phyloP scores from a whole-genome alignment of 1,140 invertebrate species.

The Adoxophyes honmai region DNA sequence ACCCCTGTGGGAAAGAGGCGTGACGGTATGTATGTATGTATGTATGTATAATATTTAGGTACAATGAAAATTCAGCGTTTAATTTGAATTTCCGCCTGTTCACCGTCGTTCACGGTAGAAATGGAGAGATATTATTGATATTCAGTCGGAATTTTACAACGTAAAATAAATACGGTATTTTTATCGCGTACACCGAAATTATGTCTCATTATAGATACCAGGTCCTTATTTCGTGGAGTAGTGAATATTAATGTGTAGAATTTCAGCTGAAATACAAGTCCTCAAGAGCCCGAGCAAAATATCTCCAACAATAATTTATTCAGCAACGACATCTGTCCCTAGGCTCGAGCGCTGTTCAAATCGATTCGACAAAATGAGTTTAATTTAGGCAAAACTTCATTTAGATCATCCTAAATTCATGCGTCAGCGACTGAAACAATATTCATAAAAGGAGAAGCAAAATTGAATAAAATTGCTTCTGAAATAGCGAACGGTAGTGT shows the following conservation, averaged over 20 bases:
- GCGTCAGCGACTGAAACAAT: not conserved
- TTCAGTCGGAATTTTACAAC: no score
- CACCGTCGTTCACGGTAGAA: no score
- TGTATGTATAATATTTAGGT: no score
- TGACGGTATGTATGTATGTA: no score
- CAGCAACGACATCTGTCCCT: conserved; percentile 12
- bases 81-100: no score
- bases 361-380: conserved; percentile 4
- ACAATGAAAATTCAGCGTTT: no score
- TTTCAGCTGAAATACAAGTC: not conserved
- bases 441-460: conserved; percentile 9
- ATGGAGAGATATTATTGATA: no score
- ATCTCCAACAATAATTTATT: conserved; percentile 2
- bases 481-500: conserved; percentile 16
- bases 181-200: no score
- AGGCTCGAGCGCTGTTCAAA: not conserved
- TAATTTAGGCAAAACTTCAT: not conserved
- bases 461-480: conserved; percentile 26
- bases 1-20: no score
- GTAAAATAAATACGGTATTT: not conserved
- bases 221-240: not conserved
- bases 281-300: not conserved
- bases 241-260: not conserved
- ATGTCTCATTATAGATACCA: not conserved
- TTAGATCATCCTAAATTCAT: conserved; percentile 7